Percentiles rank a stretch among this genome's conserved stretches.
Conservation (phyloP, 2,888 invertebrate species). For the Entomobrya multifasciata region DNA sequence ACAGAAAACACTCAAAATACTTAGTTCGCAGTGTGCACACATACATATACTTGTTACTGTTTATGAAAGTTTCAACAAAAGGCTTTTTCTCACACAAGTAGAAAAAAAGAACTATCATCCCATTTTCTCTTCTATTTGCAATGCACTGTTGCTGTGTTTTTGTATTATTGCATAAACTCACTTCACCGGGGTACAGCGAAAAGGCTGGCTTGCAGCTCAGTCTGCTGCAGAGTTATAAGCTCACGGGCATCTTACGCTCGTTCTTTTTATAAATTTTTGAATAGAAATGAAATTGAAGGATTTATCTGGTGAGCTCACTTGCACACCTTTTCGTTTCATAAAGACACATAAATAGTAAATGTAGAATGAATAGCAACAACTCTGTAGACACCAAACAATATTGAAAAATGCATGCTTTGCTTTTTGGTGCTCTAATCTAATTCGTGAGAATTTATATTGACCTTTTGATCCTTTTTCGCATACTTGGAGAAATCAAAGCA, state of each 20-base stretch:
- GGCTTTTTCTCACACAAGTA: not conserved
- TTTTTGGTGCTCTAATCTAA: not conserved
- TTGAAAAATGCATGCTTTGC: not conserved
- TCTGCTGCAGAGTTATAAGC: too few relatives aligned
- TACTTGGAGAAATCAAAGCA: constrained; percentile 42
- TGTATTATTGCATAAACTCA: not conserved
- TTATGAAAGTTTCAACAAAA: constrained; percentile 42
- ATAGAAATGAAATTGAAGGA: constrained; percentile 28
- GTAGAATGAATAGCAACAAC: not conserved
- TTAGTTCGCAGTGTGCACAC: too few relatives aligned
- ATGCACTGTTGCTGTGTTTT: not conserved
- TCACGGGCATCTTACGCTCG: not conserved
- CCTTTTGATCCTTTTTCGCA: constrained; percentile 55
- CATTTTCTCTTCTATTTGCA: not conserved
- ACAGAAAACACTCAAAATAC: not conserved
- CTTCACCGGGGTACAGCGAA: not conserved
- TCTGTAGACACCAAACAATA: not conserved
- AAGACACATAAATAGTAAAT: not conserved
- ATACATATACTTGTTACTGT: constrained; percentile 12
- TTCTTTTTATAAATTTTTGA: constrained; percentile 37
- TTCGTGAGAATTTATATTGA: constrained; percentile 46
- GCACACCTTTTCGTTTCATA: constrained; percentile 1
- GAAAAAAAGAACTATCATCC: not conserved
- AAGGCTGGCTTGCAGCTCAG: not conserved
- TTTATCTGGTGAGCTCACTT: constrained; percentile 25